Evolutionary conservation across 2,888 invertebrate genomes (phyloP), one percentile per base, ranked within the genome.

Genomic region (Gerosis bhagava): DNA sequence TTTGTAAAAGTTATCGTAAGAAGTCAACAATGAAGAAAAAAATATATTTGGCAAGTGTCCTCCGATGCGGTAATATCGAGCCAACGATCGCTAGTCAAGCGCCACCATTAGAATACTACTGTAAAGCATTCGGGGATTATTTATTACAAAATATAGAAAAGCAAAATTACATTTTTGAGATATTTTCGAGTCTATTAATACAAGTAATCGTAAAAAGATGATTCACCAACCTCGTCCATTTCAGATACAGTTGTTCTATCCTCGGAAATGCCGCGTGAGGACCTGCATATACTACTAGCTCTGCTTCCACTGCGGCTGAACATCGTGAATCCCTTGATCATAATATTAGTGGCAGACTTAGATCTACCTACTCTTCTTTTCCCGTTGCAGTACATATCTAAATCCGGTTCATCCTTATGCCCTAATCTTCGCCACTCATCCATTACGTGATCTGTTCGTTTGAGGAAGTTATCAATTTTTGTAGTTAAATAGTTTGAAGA

Each of bases 371-470:
- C 62, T 55, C 84, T 88, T 34, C 78, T 68, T 49, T 76, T 81
- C 8, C 74, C 73, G 49, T 76, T 70, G 29, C 67, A 78, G 54
- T 82, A 82, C 63, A 70, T 68, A 31, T 72, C 67, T 42, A 77
- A 52, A 51, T 86, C 82, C 17, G 81, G 73, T 46, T 90, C 90
- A 54, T 91, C 91, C 57, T 86, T 91, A 43, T 92, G 92, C 0
- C 95, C 95, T 37, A 94, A 63, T 52, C 93, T 90, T 46, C 92
- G 90, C 96, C 96, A 97, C 68, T 96, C 96, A 64, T 96, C 95
- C 92, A 95, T 95, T 0, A 96, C 93, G 75, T 96, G 96, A 77
- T 97, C 96, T 2, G 96, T 96, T 53, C 95, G 91, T 65, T 92
- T 92, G 21, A 97, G 82, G 64, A 97, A 97, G 66, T 93, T 94